These are phyloP conservation scores for Anguilla anguilla DNA, from an alignment of 2,797 vertebrate species.

Conservation along the genomic window DNA sequence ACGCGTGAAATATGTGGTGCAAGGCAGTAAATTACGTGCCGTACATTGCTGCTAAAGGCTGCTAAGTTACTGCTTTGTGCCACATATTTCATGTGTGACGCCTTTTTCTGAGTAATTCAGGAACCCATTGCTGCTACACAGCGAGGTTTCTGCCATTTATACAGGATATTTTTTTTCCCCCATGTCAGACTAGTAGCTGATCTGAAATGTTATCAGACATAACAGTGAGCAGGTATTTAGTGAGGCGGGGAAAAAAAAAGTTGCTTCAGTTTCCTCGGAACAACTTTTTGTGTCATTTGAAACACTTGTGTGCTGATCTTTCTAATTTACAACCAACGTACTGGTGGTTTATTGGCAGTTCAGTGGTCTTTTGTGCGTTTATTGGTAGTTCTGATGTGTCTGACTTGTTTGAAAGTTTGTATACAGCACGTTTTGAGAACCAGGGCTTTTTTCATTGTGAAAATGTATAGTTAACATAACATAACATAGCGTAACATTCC, in stretches of 20 bases:
- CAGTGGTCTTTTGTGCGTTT: background rate
- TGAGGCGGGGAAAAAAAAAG: background rate
- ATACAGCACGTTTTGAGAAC: background rate
- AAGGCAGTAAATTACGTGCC: background rate
- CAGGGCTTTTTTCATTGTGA: background rate
- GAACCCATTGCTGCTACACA: background rate
- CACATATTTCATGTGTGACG: background rate
- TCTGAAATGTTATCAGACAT: background rate
- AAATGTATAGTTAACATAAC: background rate
- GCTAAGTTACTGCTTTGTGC: background rate
- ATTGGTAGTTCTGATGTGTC: background rate
- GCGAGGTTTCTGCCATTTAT: background rate
- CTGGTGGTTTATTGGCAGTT: background rate
- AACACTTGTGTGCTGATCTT: background rate
- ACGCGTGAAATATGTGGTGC: background rate
- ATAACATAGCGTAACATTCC: too few relatives aligned
- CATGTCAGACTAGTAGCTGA: background rate
- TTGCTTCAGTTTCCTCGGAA: background rate
- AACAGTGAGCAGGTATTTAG: background rate
- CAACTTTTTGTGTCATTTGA: background rate
- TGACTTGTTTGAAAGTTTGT: background rate
- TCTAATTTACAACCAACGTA: background rate
- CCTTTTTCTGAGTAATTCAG: background rate
- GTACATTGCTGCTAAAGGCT: too few relatives aligned
- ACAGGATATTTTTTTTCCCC: background rate